Evolutionary conservation across 1,140 invertebrate genomes (phyloP), one percentile per base, ranked within the genome.

Genomic region (Drosophila willistoni): DNA sequence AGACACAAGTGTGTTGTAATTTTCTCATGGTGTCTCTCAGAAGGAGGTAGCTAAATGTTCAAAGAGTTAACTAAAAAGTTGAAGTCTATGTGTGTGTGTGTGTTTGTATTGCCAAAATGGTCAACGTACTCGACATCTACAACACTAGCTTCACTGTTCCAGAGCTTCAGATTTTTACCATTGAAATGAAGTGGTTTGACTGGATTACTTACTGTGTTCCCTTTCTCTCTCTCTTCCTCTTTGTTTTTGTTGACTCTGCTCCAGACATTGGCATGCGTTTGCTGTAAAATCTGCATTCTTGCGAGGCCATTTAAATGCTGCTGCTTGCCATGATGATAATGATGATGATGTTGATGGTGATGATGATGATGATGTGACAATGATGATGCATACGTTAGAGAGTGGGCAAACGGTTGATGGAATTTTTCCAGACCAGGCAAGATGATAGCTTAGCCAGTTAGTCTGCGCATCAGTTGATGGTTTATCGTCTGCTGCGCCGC

Each of bases 251-350:
- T 39, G 36, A 42, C 77, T 82, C 61, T 78, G 74, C 55, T 68
- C 66, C 68, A 71, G 66, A 76, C 69, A 68, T 77, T 78, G 61
- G 59, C 63, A 77, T 80, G 81, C 81, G 75, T 73, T 66, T 79
- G 83, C 83, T 60, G 81, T 87, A 82, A 81, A 81, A 87, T 87
- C 83, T 77, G 79, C 83, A 87, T 87, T 87, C 84, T 73, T 83
- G 77, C 59, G 64, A 83, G 84, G 77, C 67, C 61, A 86, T 87
- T 86, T 75, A 82, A 85, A 82, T 85, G 68, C 68, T 68, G 69
- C 39, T 55, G 65, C 51, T 41, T 41, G 61, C 39, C 0, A 42
- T 17, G 42, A 14, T 44, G 42, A 14, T 44, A n/a, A 14, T 44
- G 42, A 42, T 14, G 6, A 42, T 42, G 41, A 14, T 42, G 13